Percentiles rank a stretch among this genome's conserved stretches.
Evolutionary conservation across 2,888 invertebrate species (phyloP).

Genomic region (Drosophila rubida): DNA sequence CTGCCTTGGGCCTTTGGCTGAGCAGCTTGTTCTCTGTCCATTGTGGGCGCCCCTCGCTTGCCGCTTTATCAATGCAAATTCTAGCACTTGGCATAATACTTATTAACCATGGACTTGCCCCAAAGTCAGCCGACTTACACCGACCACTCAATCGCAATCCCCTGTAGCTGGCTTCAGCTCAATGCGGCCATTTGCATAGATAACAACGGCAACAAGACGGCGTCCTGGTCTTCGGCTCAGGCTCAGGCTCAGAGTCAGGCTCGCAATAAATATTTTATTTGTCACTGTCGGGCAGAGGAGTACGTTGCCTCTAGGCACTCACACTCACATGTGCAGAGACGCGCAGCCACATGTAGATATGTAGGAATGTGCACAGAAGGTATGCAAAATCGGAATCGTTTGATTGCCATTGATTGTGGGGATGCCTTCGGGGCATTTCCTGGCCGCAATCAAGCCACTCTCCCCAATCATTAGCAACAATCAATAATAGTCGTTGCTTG

Average conservation of each 20-base stretch:
- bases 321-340: conserved; percentile 13
- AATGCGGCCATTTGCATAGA: conserved; percentile 21
- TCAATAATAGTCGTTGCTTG: conserved; percentile 29
- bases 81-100: neutral
- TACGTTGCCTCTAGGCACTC: conserved; percentile 29
- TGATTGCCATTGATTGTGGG: conserved; percentile 64
- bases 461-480: conserved; percentile 56
- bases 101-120: neutral
- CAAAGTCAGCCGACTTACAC: neutral
- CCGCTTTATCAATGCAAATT: neutral
- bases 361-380: conserved; percentile 29
- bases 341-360: neutral
- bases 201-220: conserved; percentile 12
- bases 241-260: conserved; percentile 2
- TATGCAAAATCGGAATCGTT: conserved; percentile 54
- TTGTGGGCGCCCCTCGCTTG: neutral
- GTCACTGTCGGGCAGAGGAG: conserved; percentile 35
- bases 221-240: neutral
- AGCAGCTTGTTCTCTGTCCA: neutral
- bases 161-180: conserved; percentile 4
- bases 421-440: conserved; percentile 61
- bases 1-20: conserved; percentile 1
- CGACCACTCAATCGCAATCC: conserved; percentile 1
- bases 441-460: conserved; percentile 64
- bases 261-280: conserved; percentile 40